Conservation (phyloP, 1,140 invertebrate genomes). For the Nylanderia fulva region DNA sequence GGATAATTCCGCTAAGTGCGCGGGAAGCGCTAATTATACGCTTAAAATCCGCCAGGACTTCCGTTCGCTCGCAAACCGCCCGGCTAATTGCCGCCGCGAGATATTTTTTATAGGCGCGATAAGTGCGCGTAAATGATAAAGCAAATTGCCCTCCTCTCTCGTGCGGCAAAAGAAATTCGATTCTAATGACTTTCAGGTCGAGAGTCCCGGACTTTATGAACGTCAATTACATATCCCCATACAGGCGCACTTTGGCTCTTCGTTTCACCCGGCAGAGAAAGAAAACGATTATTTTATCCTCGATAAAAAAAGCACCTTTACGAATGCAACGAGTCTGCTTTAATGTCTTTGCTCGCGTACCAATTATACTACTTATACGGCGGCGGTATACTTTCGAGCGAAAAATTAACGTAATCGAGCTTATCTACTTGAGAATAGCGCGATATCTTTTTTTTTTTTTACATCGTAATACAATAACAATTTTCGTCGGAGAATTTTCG, state of each 20-base stretch:
- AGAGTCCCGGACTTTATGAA: slow-evolving; percentile 23
- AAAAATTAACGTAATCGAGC: slow-evolving; percentile 14
- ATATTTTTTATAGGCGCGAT: slow-evolving; percentile 28
- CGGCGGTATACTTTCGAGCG: neutral
- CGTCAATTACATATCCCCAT: slow-evolving; percentile 25
- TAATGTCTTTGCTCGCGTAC: slow-evolving; percentile 3
- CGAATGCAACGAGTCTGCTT: neutral
- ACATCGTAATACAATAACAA: neutral
- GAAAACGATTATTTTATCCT: slow-evolving; percentile 2
- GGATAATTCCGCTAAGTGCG: slow-evolving; percentile 46
- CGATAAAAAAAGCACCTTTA: slow-evolving; percentile 36
- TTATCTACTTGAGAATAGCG: neutral
- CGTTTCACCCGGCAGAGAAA: neutral
- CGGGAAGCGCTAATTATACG: slow-evolving; percentile 28
- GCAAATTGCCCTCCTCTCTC: slow-evolving; percentile 4
- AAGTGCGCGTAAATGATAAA: slow-evolving; percentile 17
- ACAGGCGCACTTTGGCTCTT: neutral
- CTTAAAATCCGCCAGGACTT: neutral
- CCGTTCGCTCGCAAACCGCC: neutral
- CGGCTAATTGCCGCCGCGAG: slow-evolving; percentile 28
- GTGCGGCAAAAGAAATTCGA: neutral
- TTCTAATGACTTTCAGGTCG: neutral
- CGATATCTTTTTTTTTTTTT: neutral
- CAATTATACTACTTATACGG: slow-evolving; percentile 17
- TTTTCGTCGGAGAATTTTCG: neutral